These are phyloP conservation scores for Sakesphorus luctuosus DNA, from an alignment of 2,113 vertebrate genomes.

Conservation along the genomic window DNA sequence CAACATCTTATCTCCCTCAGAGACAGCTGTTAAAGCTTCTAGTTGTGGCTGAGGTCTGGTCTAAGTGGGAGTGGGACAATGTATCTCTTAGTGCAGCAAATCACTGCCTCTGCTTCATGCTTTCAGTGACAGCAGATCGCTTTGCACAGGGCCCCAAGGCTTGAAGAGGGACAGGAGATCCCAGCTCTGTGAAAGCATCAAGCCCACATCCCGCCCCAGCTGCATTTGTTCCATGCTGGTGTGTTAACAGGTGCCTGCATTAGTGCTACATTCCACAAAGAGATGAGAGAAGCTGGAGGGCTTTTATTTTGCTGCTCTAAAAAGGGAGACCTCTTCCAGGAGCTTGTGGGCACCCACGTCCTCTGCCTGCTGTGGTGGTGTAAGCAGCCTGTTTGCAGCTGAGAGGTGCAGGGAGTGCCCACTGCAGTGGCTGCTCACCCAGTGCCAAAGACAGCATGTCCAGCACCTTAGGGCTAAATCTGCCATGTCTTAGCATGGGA, in stretches of 20 bases:
- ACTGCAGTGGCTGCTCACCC: not conserved
- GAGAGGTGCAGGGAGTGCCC: not conserved
- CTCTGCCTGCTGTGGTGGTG: not conserved
- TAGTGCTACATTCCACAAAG: not conserved
- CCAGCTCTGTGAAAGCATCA: not conserved
- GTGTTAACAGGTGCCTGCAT: accelerated
- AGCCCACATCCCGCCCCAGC: accelerated
- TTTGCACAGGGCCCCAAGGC: too few species aligned
- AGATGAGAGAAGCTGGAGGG: not conserved
- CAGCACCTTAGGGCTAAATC: not conserved
- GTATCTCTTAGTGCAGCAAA: not conserved
- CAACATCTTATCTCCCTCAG: not conserved
- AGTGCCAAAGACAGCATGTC: accelerated
- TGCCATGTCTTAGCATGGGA: not conserved
- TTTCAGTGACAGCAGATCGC: not conserved
- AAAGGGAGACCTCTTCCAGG: not conserved
- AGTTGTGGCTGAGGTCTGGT: not conserved
- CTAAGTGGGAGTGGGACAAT: not conserved
- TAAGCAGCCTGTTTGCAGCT: not conserved
- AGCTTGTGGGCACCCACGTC: not conserved
- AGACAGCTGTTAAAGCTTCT: not conserved
- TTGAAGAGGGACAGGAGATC: not conserved
- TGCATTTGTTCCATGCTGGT: accelerated
- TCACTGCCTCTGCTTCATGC: not conserved
- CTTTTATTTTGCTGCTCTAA: not conserved